These are phyloP conservation scores for Sebastes nivosus DNA, from an alignment of 2,797 vertebrate species.

Conservation along the genomic window DNA sequence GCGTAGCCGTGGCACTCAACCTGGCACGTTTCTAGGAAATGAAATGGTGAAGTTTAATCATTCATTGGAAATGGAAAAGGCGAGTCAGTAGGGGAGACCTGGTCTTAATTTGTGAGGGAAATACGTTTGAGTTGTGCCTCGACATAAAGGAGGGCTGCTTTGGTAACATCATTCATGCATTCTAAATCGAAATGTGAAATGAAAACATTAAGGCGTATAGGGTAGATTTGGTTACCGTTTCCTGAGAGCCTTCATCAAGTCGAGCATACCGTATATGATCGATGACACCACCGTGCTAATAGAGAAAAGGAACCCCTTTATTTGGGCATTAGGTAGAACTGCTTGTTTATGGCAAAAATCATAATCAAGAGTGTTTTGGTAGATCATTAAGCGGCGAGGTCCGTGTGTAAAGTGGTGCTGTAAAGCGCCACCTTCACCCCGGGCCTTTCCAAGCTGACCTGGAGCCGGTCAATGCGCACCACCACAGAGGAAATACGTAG, in stretches of 20 bases:
- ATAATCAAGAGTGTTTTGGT: too few species aligned
- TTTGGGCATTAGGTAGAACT: background rate
- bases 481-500: too few species aligned
- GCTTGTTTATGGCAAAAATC: too few species aligned
- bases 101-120: conserved; percentile 59
- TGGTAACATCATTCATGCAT: conserved; percentile 53
- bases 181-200: conserved; percentile 53
- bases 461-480: too few species aligned
- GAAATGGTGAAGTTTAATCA: conserved; percentile 69
- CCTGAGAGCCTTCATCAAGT: conserved; percentile 39
- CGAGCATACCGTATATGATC: conserved; percentile 12
- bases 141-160: conserved; percentile 29
- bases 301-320: background rate
- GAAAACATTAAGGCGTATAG: conserved; percentile 29
- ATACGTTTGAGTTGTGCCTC: conserved; percentile 30
- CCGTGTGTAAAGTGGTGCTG: too few species aligned
- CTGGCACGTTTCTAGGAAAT: conserved; percentile 69
- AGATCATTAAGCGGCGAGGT: too few species aligned
- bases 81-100: conserved; percentile 55
- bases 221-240: conserved; percentile 45
- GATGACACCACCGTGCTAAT: background rate
- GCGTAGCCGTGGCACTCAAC: conserved; percentile 43
- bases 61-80: conserved; percentile 66
- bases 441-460: too few species aligned
- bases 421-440: too few species aligned